Evolutionary conservation across 1,140 invertebrate genomes (phyloP), one percentile per base, ranked within the genome.

Genomic region (Pseudomyrmex flavicornis): DNA sequence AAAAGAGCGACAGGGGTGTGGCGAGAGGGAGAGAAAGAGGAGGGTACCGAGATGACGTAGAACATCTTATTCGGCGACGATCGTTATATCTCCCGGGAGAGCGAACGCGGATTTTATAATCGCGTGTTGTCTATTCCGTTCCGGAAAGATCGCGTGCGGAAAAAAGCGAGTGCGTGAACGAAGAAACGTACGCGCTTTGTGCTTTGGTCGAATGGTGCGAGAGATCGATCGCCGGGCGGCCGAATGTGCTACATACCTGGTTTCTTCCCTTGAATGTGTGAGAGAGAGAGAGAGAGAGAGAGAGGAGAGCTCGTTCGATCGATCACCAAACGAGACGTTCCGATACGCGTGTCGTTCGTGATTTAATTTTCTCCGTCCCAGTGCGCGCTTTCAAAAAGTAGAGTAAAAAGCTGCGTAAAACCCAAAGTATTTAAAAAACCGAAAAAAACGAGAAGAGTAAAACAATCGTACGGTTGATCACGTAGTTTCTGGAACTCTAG

Each of bases 1-100:
- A 35, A 35, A 35, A 35, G 35, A 35, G 44, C 66, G 62, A 35
- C 63, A 85, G 86, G 88, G 88, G 89, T 90, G 89, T 90, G 89
- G 89, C 89, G 86, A 66, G 20, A 75, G 69, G 56, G 88, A 62
- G 10, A 83, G 62, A 46, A 35, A 65, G 35, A 22, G 48, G n/a
- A 15, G 61, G 35, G 35, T 5, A 7, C 35, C 65, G 73, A 56
- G 48, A 76, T 89, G 88, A 89, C 88, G 85, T 88, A 85, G 54
- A 35, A 35, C 35, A 35, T 82, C 59, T 83, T 84, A 54, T 77
- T 76, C 82, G 20, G 20, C n/a, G n/a, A 74, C 85, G 85, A 87
- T 89, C 84, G 70, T 89, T 84, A 89, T 73, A 44, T 62, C 62
- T 12, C 44, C 26, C 50, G 22, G 66, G 63, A 74, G 66, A 56